Evolutionary conservation across 2,888 invertebrate species (phyloP).

Genomic region (Phyllotreta striolata): DNA sequence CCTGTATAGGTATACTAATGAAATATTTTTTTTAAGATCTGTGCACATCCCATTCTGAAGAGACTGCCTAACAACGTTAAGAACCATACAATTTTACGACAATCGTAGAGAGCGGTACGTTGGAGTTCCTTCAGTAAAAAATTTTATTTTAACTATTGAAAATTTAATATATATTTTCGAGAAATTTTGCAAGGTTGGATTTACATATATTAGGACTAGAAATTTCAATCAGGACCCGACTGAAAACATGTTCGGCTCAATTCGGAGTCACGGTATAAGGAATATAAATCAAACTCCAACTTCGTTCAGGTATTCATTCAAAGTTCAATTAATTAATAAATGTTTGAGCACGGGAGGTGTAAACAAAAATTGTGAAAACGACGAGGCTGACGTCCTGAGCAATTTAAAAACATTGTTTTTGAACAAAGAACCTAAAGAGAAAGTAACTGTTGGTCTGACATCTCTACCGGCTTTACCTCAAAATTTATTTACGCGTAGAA

Average conservation of each 20-base stretch:
- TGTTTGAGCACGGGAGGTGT: constrained; percentile 36
- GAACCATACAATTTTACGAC: constrained; percentile 21
- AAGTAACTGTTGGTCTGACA: too few relatives aligned
- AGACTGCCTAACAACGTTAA: constrained; percentile 11
- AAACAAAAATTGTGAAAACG: constrained; percentile 40
- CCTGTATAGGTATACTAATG: too few relatives aligned
- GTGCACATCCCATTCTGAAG: constrained; percentile 21
- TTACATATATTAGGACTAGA: constrained; percentile 35
- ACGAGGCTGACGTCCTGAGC: constrained; percentile 28
- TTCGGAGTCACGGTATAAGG: constrained; percentile 39
- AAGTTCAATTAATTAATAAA: constrained; percentile 40
- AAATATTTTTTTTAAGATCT: too few relatives aligned
- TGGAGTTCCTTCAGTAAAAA: constrained; percentile 36
- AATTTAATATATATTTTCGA: constrained; percentile 34
- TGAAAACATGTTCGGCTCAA: constrained; percentile 42
- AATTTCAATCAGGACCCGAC: constrained; percentile 42
- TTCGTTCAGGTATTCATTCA: constrained; percentile 35
- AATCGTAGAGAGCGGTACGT: constrained; percentile 9
- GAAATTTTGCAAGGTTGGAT: constrained; percentile 35
- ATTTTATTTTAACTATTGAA: constrained; percentile 39
- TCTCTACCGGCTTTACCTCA: too few relatives aligned
- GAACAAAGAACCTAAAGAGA: too few relatives aligned
- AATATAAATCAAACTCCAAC: constrained; percentile 36
- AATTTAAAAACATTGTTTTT: constrained; percentile 19
- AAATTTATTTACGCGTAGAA: too few relatives aligned